phyloP scores from a whole-genome alignment of 2,888 invertebrate species.

The Neoitamus cyanurus region DNA sequence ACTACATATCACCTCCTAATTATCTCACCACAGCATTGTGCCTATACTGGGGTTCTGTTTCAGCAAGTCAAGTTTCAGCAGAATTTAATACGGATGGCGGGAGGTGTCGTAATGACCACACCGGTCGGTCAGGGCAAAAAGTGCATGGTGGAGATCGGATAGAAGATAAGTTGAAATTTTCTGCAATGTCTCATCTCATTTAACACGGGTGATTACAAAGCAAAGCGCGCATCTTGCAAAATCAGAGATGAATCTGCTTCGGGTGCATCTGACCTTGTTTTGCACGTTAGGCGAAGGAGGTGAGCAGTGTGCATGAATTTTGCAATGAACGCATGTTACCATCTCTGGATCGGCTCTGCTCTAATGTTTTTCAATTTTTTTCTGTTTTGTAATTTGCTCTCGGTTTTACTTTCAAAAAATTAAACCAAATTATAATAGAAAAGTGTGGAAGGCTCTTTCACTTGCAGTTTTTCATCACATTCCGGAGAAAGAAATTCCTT shows the following conservation, averaged over 20 bases:
- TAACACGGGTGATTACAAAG: conserved; percentile 1
- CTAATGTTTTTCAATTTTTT: background rate
- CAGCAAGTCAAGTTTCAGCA: background rate
- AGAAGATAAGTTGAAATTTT: background rate
- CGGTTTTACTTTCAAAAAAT: conserved; percentile 1
- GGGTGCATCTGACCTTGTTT: background rate
- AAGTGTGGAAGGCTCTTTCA: background rate
- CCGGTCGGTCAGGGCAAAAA: background rate
- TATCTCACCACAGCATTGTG: too few relatives aligned
- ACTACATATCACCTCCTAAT: background rate
- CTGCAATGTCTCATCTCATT: conserved; percentile 5
- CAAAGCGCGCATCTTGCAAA: background rate
- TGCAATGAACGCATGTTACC: background rate
- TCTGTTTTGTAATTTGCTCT: background rate
- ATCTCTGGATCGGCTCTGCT: background rate
- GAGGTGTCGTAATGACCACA: background rate
- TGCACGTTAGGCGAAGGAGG: background rate
- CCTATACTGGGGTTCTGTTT: background rate
- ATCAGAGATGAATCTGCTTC: background rate
- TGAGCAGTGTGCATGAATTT: background rate
- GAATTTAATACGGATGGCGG: background rate
- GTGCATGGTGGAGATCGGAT: background rate
- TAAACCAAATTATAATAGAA: background rate
- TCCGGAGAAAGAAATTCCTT: background rate
- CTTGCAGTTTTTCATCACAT: background rate